Conservation (phyloP, 1,140 invertebrate species). For the Plutomurus gul region DNA sequence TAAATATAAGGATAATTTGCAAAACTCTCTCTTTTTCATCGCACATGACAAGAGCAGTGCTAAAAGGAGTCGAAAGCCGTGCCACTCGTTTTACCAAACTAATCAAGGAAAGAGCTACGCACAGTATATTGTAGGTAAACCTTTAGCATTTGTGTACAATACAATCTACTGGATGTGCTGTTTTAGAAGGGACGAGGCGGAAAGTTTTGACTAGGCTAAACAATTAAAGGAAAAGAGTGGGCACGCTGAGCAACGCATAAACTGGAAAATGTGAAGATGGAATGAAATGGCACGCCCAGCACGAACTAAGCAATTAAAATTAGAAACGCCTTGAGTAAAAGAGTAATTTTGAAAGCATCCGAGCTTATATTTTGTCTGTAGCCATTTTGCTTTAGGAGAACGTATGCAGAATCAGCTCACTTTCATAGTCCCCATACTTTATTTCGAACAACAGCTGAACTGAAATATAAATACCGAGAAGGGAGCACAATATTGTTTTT, state of each 20-base stretch:
- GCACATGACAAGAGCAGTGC: too few relatives aligned
- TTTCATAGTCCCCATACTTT: constrained; percentile 14
- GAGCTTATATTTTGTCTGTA: neutral
- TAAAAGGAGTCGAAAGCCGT: too few relatives aligned
- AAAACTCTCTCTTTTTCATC: too few relatives aligned
- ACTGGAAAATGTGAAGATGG: constrained; percentile 8
- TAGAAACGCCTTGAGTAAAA: constrained; percentile 20
- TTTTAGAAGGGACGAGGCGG: too few relatives aligned
- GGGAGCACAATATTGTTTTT: constrained; percentile 23
- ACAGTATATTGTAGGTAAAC: too few relatives aligned
- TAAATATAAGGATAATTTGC: too few relatives aligned
- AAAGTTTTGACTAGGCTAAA: neutral
- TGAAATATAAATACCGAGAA: constrained; percentile 5
- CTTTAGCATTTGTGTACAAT: too few relatives aligned
- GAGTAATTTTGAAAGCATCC: constrained; percentile 19
- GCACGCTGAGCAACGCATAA: neutral
- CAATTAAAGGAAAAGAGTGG: neutral
- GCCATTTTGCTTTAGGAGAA: neutral
- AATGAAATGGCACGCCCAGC: neutral
- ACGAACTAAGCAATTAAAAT: constrained; percentile 21
- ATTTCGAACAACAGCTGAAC: constrained; percentile 24
- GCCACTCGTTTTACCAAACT: too few relatives aligned
- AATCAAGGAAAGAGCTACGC: too few relatives aligned
- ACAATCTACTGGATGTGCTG: too few relatives aligned
- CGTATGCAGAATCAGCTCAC: constrained; percentile 20